Base-by-base conservation (phyloP, 1,140 invertebrate genomes). In the Eupristina koningsbergeri region DNA sequence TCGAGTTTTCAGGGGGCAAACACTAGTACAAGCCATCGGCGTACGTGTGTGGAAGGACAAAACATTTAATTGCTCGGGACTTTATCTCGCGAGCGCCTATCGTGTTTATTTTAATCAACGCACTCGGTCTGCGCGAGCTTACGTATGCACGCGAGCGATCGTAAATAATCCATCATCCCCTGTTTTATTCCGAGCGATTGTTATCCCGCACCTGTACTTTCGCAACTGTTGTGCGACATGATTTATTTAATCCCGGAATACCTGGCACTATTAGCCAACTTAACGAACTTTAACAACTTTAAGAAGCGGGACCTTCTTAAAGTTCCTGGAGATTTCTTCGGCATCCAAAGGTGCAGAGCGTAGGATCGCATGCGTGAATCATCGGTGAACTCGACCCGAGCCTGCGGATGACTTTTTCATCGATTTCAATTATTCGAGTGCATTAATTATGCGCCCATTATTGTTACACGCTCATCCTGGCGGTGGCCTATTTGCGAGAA, bases 41-140 rank as follows among this genome's bases (percentile, higher is more conserved):
- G 22, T 41, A 39, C 41, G 69, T 36, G 53, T 22, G 41, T 31
- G 31, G 31, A 45, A 75, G 67, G 73, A 81, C 80, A 75, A 74
- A 75, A 75, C 69, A 19, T 73, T 81, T 47, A 75, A 81, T 81
- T 81, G 80, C 80, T 47, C 11, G 36, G 53, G 63, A 74, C 69
- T 74, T 75, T 61, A 53, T 67, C 67, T 73, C 77, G 41, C 47
- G 39, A 63, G 41, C 63, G 45, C 9, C 47, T 45, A 63, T 41
- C 31, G 8, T 83, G 81, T 83, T 77, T 77, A 58, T 71, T 83
- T 83, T 83, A 83, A 83, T 83, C 81, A 77, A 47, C 63, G 63
- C 61, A 31, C 67, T 39, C 47, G 26, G 22, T 6, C 0, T n/a
- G 19, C 34, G 36, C 64, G 29, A 64, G 63, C 63, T 64, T 64